Base-by-base conservation (phyloP, 1,140 invertebrate species). In the Nilaparvata lugens region DNA sequence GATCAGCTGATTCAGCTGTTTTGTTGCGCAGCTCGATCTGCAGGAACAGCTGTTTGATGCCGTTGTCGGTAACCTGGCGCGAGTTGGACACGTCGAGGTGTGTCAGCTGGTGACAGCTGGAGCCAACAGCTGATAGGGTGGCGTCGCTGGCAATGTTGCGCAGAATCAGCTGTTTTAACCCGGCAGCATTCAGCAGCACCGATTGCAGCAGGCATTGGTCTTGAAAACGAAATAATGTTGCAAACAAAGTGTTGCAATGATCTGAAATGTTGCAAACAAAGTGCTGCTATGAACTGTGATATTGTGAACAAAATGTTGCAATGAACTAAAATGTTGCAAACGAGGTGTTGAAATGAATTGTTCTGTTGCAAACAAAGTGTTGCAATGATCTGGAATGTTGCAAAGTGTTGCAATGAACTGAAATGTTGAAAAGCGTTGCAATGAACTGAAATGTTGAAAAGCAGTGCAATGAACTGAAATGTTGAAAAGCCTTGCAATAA, bases 81-180 rank as follows among this genome's bases (percentile, higher is more conserved):
- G 77, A 79, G 61, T 72, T 72, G n/a, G 75, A 71, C 4, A 79
- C 73, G 38, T 79, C 77, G 4, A 79, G 62, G 14, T 73, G 54
- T 4, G 72, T 65, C 14, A 79, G 65, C 28, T 73, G 73, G 5
- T 72, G 70, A 58, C 77, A 79, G 0, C 75, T 66, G 55, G 69
- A 71, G 5, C 77, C 77, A 1, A 79, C 69, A 0, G 74, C 71
- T 58, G 75, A 71, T 1, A 79, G 67, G 1, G 77, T 73, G 0
- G 71, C 62, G 48, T 79, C 76, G 28, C 64, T 74, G 5, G 76
- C 76, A 25, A 79, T 78, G 60, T 78, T 78, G 2, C 72, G 70
- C 4, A 79, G 63, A 4, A 72, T 74, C 18, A 79, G 61, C 48
- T 69, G 72, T 43, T 70, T 64, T 9, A 78, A 61, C 60, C 74